Percentiles rank a stretch among this genome's conserved stretches.
These are phyloP conservation scores for Metopia argyrocephala DNA, from an alignment of 2,888 invertebrate species.

Conservation along the genomic window DNA sequence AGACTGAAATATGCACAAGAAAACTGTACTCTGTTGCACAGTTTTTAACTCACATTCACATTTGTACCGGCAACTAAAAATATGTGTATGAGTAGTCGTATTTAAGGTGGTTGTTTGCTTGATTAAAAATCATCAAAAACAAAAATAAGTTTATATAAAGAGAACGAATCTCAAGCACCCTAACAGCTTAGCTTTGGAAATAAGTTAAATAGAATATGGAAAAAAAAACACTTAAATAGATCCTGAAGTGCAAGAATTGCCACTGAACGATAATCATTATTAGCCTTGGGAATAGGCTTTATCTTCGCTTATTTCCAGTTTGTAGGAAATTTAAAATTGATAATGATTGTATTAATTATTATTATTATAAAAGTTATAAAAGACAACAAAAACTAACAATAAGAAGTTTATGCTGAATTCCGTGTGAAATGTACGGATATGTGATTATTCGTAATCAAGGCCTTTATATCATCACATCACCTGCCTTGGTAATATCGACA, in stretches of 20 bases:
- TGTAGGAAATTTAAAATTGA: too few relatives aligned
- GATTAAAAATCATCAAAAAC: conserved; percentile 17
- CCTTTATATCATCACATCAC: too few relatives aligned
- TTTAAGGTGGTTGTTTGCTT: conserved; percentile 59
- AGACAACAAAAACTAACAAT: too few relatives aligned
- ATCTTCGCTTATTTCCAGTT: too few relatives aligned
- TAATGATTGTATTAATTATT: too few relatives aligned
- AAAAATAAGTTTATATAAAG: background rate
- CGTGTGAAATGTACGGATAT: too few relatives aligned
- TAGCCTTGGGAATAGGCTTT: too few relatives aligned
- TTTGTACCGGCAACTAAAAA: background rate
- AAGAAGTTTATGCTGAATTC: too few relatives aligned
- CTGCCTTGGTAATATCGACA: too few relatives aligned
- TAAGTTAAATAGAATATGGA: background rate
- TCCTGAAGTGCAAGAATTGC: background rate
- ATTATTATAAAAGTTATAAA: too few relatives aligned
- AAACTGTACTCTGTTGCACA: conserved; percentile 52
- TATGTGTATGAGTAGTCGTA: background rate
- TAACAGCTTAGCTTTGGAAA: background rate
- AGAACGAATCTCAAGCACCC: background rate
- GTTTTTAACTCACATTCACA: conserved; percentile 22
- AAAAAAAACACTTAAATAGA: background rate
- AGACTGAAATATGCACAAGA: background rate
- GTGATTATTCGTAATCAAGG: too few relatives aligned
- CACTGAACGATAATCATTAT: too few relatives aligned